A percentile compares a stretch with the other conserved stretches of the same genome.
Evolutionary conservation across 2,888 invertebrate species (phyloP).

Genomic region (Syrphus vitripennis): DNA sequence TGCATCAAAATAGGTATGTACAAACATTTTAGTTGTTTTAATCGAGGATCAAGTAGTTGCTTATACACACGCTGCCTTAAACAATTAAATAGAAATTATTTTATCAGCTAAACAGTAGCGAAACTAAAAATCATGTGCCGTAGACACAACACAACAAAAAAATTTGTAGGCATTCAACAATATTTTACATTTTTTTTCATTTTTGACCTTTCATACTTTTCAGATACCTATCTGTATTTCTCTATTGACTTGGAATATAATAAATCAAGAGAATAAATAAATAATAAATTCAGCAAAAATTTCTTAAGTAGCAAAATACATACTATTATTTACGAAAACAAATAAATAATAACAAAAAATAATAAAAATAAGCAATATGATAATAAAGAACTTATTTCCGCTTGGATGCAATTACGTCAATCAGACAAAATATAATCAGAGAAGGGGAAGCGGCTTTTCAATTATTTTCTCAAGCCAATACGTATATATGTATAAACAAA

Average conservation of each 20-base stretch:
- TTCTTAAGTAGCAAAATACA: not conserved
- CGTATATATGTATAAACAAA: not conserved
- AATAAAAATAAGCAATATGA: constrained; percentile 1
- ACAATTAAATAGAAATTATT: too few species aligned
- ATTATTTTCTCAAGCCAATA: constrained; percentile 17
- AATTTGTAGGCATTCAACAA: too few species aligned
- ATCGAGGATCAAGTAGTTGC: too few species aligned
- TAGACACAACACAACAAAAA: too few species aligned
- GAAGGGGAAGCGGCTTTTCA: not conserved
- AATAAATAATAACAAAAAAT: constrained; percentile 9
- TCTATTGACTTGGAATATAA: not conserved
- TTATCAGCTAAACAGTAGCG: too few species aligned
- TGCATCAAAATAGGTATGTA: too few species aligned
- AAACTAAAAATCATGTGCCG: too few species aligned
- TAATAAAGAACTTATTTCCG: constrained; percentile 33
- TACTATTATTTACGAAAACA: not conserved
- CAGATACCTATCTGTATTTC: not conserved
- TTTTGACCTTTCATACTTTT: not conserved
- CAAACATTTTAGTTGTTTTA: too few species aligned
- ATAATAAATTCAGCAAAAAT: constrained; percentile 1
- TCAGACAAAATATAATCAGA: constrained; percentile 1
- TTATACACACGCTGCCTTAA: too few species aligned
- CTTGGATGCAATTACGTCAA: constrained; percentile 56
- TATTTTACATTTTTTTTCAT: not conserved
- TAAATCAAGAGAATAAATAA: not conserved